Evolutionary conservation across 2,888 invertebrate species (phyloP).

Genomic region (Mantis religiosa): DNA sequence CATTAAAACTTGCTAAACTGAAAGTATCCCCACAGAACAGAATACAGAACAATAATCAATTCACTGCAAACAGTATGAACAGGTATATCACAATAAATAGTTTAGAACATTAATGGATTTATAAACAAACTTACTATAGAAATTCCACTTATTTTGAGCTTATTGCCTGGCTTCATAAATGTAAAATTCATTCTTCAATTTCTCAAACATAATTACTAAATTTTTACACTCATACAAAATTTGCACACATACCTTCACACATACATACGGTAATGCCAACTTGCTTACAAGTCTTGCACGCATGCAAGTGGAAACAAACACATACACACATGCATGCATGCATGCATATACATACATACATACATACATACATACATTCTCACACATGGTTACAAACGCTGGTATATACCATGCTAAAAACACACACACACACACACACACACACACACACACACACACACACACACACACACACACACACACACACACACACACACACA

Average conservation of each 20-base stretch:
- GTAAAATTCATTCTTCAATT: neutral
- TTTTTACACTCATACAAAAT: neutral
- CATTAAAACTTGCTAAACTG: neutral
- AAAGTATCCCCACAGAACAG: neutral
- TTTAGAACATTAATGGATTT: neutral
- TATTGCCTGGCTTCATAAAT: neutral
- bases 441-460: neutral
- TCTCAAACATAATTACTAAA: neutral
- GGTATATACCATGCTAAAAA: too few species aligned
- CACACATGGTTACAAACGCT: too few species aligned
- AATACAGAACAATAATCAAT: neutral
- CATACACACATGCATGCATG: too few species aligned
- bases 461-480: neutral
- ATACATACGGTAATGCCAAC: neutral
- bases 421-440: neutral
- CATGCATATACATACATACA: too few species aligned
- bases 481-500: neutral
- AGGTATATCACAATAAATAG: neutral
- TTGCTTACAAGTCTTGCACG: neutral
- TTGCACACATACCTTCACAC: neutral
- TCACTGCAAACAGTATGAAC: neutral
- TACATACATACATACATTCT: too few species aligned
- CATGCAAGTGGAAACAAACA: neutral
- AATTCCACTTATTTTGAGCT: neutral
- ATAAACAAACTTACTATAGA: neutral